Evolutionary conservation across 2,797 vertebrate species (phyloP).

Genomic region (Erpetoichthys calabaricus): DNA sequence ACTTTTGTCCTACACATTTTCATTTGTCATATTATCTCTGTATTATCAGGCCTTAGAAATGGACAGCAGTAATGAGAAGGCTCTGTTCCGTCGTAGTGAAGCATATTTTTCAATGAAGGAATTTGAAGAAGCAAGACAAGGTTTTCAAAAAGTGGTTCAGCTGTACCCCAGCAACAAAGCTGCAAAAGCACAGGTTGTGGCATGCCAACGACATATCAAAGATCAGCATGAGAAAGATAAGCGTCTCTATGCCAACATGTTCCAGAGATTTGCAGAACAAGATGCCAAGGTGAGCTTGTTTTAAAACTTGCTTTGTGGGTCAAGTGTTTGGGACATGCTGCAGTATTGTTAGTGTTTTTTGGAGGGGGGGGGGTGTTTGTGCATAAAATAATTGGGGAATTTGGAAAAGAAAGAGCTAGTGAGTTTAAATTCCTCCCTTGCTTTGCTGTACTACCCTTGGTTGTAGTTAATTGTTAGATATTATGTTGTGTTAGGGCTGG

Average conservation of each 20-base stretch:
- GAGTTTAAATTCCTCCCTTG: too few species aligned
- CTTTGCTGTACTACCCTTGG: too few species aligned
- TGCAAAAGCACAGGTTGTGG: conserved; percentile 66
- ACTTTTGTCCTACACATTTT: too few species aligned
- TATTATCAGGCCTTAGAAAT: conserved; percentile 66
- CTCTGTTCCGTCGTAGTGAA: conserved; percentile 84
- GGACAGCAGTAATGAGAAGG: conserved; percentile 78
- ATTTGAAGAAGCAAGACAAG: conserved; percentile 68
- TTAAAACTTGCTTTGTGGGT: too few species aligned
- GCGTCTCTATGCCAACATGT: conserved; percentile 94
- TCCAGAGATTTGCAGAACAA: conserved; percentile 79
- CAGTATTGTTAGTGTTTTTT: too few species aligned
- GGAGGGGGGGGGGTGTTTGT: too few species aligned
- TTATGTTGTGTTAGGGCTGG: too few species aligned
- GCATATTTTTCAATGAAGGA: conserved; percentile 79
- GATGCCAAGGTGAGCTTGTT: conserved; percentile 64
- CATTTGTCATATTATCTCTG: not conserved
- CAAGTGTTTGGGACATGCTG: too few species aligned
- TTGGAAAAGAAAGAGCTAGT: too few species aligned
- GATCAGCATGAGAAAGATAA: conserved; percentile 88
- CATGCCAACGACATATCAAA: conserved; percentile 78
- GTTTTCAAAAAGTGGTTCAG: conserved; percentile 77
- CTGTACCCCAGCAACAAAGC: conserved; percentile 90
- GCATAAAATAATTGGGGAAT: too few species aligned
- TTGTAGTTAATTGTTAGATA: too few species aligned